Percentiles rank a stretch among this genome's conserved stretches.
These are phyloP conservation scores for Apostichopus leukothele DNA, from an alignment of 53 echinoderm and acorn worm species.

Conservation along the genomic window DNA sequence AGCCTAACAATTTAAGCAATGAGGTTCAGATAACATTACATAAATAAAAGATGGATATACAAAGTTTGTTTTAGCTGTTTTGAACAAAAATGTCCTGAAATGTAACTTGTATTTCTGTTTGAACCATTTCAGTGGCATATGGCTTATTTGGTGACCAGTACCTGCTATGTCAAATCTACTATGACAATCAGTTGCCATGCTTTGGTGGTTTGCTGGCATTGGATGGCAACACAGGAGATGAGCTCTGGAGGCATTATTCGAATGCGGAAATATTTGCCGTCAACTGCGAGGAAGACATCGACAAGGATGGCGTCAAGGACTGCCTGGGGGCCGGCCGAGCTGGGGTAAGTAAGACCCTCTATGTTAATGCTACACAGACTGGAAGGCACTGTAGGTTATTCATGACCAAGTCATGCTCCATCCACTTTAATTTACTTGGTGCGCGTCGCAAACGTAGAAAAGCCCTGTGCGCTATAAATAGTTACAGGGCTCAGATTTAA, in stretches of 20 bases:
- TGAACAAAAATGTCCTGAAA: no score
- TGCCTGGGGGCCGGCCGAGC: constrained; percentile 79
- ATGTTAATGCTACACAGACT: no score
- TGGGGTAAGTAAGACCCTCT: constrained; percentile 68
- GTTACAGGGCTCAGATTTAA: no score
- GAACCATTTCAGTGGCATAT: constrained; percentile 56
- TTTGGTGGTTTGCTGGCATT: constrained; percentile 86
- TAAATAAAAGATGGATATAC: no score
- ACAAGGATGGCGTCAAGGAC: constrained; percentile 81
- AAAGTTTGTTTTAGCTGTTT: no score
- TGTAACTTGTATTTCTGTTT: neutral
- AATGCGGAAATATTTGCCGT: constrained; percentile 82
- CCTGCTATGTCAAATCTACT: constrained; percentile 81
- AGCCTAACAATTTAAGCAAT: no score
- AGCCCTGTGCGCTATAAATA: no score
- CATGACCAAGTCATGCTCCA: no score
- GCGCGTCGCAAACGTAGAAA: no score
- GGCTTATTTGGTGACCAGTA: constrained; percentile 75
- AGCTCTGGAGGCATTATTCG: constrained; percentile 79
- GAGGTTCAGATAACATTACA: no score
- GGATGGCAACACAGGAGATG: constrained; percentile 74
- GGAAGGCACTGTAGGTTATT: no score
- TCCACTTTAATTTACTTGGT: no score
- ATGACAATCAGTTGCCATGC: constrained; percentile 68
- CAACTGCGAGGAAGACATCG: constrained; percentile 85